phyloP scores from a whole-genome alignment of 2,888 invertebrate genomes.

The Trileptium ribeirensis region DNA sequence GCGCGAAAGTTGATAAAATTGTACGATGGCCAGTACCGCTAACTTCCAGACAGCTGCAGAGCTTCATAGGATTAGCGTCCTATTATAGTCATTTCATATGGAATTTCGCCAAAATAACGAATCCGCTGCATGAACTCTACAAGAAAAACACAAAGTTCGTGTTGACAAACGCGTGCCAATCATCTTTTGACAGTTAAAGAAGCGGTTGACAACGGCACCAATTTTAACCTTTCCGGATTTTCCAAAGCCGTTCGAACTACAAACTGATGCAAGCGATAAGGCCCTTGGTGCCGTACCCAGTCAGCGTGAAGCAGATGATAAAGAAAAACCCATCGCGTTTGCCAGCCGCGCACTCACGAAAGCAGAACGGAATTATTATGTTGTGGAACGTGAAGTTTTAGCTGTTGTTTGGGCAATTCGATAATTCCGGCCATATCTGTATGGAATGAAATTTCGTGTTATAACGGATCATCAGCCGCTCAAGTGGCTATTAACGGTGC shows the following conservation, averaged over 20 bases:
- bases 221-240: conserved; percentile 38
- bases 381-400: neutral
- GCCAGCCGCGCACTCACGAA: neutral
- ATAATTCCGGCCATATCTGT: neutral
- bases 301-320: neutral
- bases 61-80: neutral
- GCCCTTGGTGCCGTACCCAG: neutral
- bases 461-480: too few species aligned
- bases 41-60: neutral
- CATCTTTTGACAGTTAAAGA: conserved; percentile 29
- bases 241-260: conserved; percentile 24
- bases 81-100: neutral
- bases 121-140: neutral
- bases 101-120: neutral
- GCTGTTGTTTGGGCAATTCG: neutral
- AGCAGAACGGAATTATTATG: neutral
- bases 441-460: neutral
- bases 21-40: neutral
- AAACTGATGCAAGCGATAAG: neutral
- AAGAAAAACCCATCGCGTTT: neutral
- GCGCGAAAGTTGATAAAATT: neutral
- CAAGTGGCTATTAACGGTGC: too few species aligned
- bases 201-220: conserved; percentile 27
- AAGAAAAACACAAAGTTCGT: neutral
- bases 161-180: neutral